These are phyloP conservation scores for Chionoecetes opilio DNA, from an alignment of 1,140 invertebrate genomes.

Conservation along the genomic window DNA sequence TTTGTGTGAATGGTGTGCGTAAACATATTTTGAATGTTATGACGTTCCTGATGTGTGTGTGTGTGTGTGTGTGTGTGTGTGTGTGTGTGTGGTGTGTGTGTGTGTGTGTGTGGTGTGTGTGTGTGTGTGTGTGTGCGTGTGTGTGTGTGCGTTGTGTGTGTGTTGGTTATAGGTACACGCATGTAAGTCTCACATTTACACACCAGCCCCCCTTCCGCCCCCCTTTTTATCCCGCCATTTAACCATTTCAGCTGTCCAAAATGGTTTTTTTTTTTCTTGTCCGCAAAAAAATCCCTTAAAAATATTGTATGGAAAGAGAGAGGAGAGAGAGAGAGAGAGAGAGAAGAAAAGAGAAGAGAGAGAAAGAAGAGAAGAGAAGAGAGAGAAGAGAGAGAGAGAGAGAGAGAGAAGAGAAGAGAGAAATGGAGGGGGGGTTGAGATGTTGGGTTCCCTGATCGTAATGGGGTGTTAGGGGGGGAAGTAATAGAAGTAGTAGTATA, in stretches of 20 bases:
- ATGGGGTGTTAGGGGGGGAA: too few relatives aligned
- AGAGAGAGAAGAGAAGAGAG: neutral
- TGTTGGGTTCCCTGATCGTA: too few relatives aligned
- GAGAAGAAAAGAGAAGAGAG: too few relatives aligned
- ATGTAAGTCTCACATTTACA: neutral
- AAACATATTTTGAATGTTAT: too few relatives aligned
- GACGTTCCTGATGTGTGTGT: neutral
- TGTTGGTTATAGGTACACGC: too few relatives aligned
- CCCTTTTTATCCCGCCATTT: neutral
- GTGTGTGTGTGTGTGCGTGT: neutral
- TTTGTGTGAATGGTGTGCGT: too few relatives aligned
- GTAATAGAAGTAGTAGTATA: too few relatives aligned
- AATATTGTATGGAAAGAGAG: neutral
- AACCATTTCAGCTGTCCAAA: neutral
- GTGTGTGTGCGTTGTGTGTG: constrained; percentile 25
- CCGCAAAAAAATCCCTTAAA: neutral
- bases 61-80: neutral
- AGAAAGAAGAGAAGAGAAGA: too few relatives aligned
- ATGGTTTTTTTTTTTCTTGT: neutral
- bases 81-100: neutral
- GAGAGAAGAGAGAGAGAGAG: neutral
- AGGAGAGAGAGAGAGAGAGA: neutral
- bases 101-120: constrained; percentile 27
- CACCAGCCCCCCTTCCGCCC: too few relatives aligned
- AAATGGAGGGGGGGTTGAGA: too few relatives aligned